Conservation (phyloP, 1,140 invertebrate genomes). For the Brachionus rotundiformis region DNA sequence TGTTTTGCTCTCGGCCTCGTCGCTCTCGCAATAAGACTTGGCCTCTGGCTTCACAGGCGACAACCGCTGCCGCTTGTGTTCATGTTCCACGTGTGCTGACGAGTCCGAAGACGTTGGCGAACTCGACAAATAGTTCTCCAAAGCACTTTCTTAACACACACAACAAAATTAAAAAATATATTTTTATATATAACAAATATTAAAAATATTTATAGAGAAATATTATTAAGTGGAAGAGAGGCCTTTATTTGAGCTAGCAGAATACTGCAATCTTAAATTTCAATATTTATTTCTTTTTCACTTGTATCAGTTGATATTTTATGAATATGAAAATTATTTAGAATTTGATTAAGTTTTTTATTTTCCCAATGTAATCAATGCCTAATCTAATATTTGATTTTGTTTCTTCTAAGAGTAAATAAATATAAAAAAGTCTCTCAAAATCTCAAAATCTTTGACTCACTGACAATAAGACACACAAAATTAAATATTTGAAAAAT, state of each 20-base stretch:
- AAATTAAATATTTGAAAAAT: neutral
- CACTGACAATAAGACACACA: neutral
- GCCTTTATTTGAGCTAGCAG: too few species aligned
- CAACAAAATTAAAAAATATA: neutral
- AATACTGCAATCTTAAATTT: constrained; percentile 47
- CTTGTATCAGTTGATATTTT: constrained; percentile 24
- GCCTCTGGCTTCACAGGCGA: neutral
- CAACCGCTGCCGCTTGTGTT: neutral
- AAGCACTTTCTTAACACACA: neutral
- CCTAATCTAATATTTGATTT: constrained; percentile 41
- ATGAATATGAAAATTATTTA: neutral
- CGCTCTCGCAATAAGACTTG: neutral
- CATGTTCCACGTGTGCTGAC: neutral
- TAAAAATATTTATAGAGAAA: too few species aligned
- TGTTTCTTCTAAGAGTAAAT: neutral
- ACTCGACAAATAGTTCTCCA: neutral
- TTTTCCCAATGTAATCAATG: constrained; percentile 48
- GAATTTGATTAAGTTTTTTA: neutral
- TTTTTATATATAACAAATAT: neutral
- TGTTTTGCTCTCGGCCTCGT: neutral
- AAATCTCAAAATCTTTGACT: neutral
- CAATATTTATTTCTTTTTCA: constrained; percentile 35
- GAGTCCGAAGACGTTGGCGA: constrained; percentile 13
- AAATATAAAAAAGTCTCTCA: too few species aligned
- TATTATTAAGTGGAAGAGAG: too few species aligned